Conservation (phyloP, 2,888 invertebrate species). For the Drosophila paracracens region DNA sequence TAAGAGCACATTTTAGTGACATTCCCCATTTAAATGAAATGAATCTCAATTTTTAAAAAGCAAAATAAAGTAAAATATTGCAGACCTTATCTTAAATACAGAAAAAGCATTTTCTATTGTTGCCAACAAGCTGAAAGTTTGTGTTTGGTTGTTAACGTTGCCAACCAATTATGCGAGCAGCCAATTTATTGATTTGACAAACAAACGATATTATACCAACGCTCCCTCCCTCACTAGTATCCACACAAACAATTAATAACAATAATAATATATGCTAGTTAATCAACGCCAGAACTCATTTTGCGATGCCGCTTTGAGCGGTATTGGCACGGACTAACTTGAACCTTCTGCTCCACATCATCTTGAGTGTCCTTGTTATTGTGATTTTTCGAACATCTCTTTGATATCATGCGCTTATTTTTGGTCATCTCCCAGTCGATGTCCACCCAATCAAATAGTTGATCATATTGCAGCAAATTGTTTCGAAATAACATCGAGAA, state of each 20-base stretch:
- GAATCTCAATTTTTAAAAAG: not conserved
- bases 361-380: not conserved
- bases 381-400: conserved; percentile 6
- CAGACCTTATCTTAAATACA: too few relatives aligned
- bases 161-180: conserved; percentile 34
- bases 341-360: not conserved
- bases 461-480: conserved; percentile 36
- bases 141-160: conserved; percentile 7
- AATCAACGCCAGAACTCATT: conserved; percentile 30
- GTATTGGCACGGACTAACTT: not conserved
- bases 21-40: not conserved
- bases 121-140: not conserved
- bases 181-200: conserved; percentile 33
- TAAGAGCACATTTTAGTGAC: not conserved
- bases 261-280: conserved; percentile 26
- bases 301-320: not conserved
- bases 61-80: not conserved
- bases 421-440: conserved; percentile 20
- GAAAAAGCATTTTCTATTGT: too few relatives aligned
- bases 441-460: conserved; percentile 58
- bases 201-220: conserved; percentile 22
- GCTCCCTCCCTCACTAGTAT: conserved; percentile 4
- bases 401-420: not conserved
- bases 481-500: conserved; percentile 50
- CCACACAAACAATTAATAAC: conserved; percentile 2